phyloP scores from a whole-genome alignment of 1,140 invertebrate species.

The Aphaenogaster floridana region DNA sequence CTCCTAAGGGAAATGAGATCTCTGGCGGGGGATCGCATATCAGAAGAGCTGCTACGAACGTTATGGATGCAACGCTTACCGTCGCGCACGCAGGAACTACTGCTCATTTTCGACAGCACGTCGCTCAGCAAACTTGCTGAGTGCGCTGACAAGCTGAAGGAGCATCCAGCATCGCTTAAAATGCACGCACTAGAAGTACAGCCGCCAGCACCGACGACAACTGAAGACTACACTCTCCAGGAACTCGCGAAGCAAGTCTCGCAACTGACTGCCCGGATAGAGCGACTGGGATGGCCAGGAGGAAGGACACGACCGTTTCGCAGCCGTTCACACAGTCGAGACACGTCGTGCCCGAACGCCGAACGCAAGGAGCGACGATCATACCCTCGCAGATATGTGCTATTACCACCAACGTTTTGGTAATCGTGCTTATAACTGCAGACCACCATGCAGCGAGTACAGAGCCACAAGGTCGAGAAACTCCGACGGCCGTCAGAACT shows the following conservation, averaged over 20 bases:
- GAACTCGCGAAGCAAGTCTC: not conserved
- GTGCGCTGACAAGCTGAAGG: slow-evolving; percentile 51
- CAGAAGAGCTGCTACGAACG: slow-evolving; percentile 62
- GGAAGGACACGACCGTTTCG: not conserved
- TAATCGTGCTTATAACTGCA: slow-evolving; percentile 68
- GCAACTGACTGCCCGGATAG: not conserved
- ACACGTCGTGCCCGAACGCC: not conserved
- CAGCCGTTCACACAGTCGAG: slow-evolving; percentile 8
- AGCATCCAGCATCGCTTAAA: not conserved
- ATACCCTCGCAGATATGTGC: not conserved
- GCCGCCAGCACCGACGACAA: not conserved
- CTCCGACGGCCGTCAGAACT: not conserved
- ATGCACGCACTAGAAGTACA: not conserved
- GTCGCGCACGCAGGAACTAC: not conserved
- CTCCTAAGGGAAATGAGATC: slow-evolving; percentile 67
- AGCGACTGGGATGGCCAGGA: not conserved
- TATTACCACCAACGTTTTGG: slow-evolving; percentile 65
- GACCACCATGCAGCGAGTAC: slow-evolving; percentile 54
- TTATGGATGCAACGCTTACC: slow-evolving; percentile 67
- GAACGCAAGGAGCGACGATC: not conserved
- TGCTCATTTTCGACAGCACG: slow-evolving; percentile 6
- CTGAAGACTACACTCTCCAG: not conserved
- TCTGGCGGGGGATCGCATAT: slow-evolving; percentile 46
- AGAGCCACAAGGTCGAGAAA: not conserved
- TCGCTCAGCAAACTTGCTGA: slow-evolving; percentile 47